Base-by-base conservation (phyloP, 2,113 vertebrate genomes). In the Microcebus tavaratra region DNA sequence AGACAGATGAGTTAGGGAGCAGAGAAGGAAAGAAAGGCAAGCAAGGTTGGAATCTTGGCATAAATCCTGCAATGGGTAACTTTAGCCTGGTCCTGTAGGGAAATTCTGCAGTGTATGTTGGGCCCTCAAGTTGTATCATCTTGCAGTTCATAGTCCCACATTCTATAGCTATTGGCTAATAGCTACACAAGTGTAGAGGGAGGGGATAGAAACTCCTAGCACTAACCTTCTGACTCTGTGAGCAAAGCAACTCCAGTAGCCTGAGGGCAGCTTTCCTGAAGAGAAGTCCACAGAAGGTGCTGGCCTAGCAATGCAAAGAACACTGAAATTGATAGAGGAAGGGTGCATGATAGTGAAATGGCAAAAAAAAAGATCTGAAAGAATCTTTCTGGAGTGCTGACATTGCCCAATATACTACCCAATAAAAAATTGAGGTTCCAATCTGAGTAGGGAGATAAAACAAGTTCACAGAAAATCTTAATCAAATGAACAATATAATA, bases 401-500 rank as follows among this genome's bases (percentile, higher is more conserved):
- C n/a, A 76, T 6, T 75, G 29, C 81, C 39, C 50, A 82, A n/a
- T 36, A 65, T 45, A 61, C 88, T 72, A 31, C n/a, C 12, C 65
- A 80, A 5, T 81, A 45, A 80, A 90, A 84, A 61, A 68, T 17
- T 9, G 50, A 84, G 53, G 70, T 80, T 93, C 10, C 36, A 86
- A 29, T 73, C 70, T 87, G 50, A 96, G 48, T 57, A 68, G 25
- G 12, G 68, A 17, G 21, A n/a, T 67, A 61, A 91, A 83, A 82
- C 48, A 76, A 76, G 59, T 91, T 94, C 88, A 94, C 42, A 76
- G 50, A 91, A 87, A 68, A 53, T 27, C 82, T 2, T 61, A 61
- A 81, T 94, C 85, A 91, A 79, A 53, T 76, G 10, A 36, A 90
- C 70, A 79, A 67, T 86, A 20, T 80, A 93, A 45, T 85, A 36